phyloP scores from a whole-genome alignment of 2,113 vertebrate genomes.

The Chaetodon trifascialis region DNA sequence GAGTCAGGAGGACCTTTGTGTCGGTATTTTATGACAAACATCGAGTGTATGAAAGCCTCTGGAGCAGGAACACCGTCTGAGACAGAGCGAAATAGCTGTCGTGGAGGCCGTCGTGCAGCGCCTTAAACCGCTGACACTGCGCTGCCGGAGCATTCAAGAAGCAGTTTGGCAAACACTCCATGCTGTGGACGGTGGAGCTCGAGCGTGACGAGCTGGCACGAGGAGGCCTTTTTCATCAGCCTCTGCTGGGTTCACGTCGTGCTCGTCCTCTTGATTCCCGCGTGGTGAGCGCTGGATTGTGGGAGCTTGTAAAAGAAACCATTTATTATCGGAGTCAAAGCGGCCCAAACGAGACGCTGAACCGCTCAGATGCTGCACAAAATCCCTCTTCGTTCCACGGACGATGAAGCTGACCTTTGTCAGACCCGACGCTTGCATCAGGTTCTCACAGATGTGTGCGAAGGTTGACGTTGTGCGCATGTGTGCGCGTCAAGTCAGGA shows the following conservation, averaged over 20 bases:
- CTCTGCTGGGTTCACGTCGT: constrained; percentile 14
- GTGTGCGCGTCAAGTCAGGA: constrained; percentile 48
- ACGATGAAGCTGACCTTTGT: constrained; percentile 17
- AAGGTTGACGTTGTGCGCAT: constrained; percentile 64
- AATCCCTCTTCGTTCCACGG: neutral
- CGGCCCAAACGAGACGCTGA: constrained; percentile 1
- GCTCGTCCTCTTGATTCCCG: constrained; percentile 41
- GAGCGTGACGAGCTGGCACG: constrained; percentile 40
- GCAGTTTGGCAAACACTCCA: constrained; percentile 16
- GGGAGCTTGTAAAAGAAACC: constrained; percentile 5
- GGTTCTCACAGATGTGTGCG: constrained; percentile 67
- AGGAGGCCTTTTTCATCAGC: constrained; percentile 39
- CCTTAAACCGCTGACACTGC: constrained; percentile 48
- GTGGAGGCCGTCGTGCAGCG: constrained; percentile 29
- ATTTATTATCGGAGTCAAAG: constrained; percentile 9
- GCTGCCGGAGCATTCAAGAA: constrained; percentile 39
- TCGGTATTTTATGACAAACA: neutral
- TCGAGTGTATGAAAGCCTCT: neutral
- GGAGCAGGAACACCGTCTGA: constrained; percentile 2
- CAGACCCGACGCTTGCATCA: constrained; percentile 6
- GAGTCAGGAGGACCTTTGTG: neutral
- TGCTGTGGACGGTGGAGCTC: constrained; percentile 30
- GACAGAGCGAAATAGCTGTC: constrained; percentile 49
- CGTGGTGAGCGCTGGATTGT: neutral
- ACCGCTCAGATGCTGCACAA: neutral